These are phyloP conservation scores for Blastomussa wellsi DNA, from an alignment of 92 coral and sea anemone species.

Conservation along the genomic window DNA sequence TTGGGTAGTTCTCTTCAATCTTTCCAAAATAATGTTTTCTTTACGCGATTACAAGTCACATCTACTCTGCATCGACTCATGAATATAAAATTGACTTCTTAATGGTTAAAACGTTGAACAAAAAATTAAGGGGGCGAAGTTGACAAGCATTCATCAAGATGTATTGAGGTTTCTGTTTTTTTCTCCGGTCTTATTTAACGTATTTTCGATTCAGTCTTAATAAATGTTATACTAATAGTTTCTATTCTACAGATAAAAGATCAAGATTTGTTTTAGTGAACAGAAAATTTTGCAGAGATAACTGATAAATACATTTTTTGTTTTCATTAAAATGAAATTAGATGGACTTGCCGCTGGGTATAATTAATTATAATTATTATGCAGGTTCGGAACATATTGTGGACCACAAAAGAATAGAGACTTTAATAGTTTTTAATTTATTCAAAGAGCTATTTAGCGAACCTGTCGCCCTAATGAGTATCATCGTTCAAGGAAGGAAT, in stretches of 20 bases:
- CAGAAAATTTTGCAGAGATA: background rate
- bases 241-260: background rate
- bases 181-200: background rate
- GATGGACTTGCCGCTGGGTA: background rate
- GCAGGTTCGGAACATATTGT: background rate
- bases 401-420: background rate
- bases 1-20: background rate
- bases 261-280: background rate
- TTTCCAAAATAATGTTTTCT: background rate
- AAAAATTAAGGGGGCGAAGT: constrained; percentile 2
- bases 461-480: constrained; percentile 1
- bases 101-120: background rate
- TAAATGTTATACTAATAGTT: background rate
- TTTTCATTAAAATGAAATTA: background rate
- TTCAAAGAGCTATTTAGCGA: constrained; percentile 21
- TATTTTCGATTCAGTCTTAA: background rate
- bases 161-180: constrained; percentile 8
- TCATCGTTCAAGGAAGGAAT: constrained; percentile 7
- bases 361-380: constrained; percentile 13
- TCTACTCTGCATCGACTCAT: background rate
- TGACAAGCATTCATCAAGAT: background rate
- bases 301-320: background rate
- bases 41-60: background rate
- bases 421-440: constrained; percentile 26
- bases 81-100: background rate